phyloP scores from a whole-genome alignment of 2,888 invertebrate species.

The Eupithecia inturbata region DNA sequence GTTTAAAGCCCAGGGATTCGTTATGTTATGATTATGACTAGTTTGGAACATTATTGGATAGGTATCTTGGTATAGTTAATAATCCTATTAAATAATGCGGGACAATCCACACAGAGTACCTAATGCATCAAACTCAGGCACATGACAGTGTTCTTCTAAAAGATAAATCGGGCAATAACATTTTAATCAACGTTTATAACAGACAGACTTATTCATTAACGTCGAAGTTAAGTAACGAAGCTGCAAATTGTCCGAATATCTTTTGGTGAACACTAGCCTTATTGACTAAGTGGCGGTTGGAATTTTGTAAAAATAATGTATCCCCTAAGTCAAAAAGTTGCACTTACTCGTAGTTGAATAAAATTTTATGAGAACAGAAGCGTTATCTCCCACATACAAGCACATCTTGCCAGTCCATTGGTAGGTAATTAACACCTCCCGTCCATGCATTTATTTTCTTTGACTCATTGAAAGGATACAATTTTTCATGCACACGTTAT shows the following conservation, averaged over 20 bases:
- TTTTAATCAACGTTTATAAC: background rate
- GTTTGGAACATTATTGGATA: background rate
- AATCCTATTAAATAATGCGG: too few species aligned
- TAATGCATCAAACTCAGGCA: too few species aligned
- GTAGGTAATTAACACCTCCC: background rate
- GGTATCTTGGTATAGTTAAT: background rate
- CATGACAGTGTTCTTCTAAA: background rate
- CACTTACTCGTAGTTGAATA: too few species aligned
- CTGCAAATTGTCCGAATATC: background rate
- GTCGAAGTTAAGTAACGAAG: background rate
- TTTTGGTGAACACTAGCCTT: background rate
- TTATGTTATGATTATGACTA: background rate
- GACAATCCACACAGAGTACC: too few species aligned
- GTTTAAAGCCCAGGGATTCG: background rate
- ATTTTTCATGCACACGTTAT: too few species aligned
- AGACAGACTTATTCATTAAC: background rate
- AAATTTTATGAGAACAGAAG: too few species aligned
- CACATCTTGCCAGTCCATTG: background rate
- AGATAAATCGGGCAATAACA: background rate
- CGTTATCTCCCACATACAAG: background rate
- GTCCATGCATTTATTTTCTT: too few species aligned
- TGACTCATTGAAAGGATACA: too few species aligned
- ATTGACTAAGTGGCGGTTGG: background rate
- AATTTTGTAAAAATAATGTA: background rate
- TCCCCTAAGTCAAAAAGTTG: too few species aligned